Percentiles rank a stretch among this genome's conserved stretches.
Conservation (phyloP, 2,797 vertebrate species). For the Aeoliscus strigatus region DNA sequence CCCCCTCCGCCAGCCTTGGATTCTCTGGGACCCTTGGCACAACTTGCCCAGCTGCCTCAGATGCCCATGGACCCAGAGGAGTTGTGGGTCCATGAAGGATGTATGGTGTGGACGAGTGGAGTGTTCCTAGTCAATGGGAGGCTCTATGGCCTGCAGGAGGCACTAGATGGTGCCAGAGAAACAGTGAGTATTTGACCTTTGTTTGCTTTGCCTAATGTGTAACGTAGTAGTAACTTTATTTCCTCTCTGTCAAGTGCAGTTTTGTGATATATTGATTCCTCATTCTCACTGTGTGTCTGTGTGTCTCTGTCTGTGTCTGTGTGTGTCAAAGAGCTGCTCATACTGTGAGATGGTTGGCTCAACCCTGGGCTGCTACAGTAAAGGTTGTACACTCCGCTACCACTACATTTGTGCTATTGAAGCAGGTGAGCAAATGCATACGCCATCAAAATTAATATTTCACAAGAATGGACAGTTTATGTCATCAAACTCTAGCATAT, state of each 20-base stretch:
- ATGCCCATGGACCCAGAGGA: constrained; percentile 98
- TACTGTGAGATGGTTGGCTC: constrained; percentile 95
- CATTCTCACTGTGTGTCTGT: constrained; percentile 1
- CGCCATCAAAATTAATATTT: not conserved
- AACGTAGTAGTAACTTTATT: too few species aligned
- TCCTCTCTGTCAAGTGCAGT: not conserved
- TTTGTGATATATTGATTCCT: constrained; percentile 13
- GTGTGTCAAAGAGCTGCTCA: constrained; percentile 84
- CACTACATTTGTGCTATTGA: constrained; percentile 96
- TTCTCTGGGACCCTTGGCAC: constrained; percentile 78
- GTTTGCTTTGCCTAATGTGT: constrained; percentile 4
- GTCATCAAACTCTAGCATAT: too few species aligned
- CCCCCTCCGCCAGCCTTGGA: constrained; percentile 87
- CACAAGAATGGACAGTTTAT: too few species aligned
- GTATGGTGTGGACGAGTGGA: constrained; percentile 97
- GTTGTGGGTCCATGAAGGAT: constrained; percentile 98
- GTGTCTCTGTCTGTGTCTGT: constrained; percentile 16
- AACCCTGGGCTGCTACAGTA: constrained; percentile 97
- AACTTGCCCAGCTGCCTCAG: constrained; percentile 90
- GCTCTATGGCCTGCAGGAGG: constrained; percentile 97
- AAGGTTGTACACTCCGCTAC: constrained; percentile 96
- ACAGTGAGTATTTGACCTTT: constrained; percentile 76
- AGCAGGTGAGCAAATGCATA: constrained; percentile 78
- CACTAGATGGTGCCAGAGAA: constrained; percentile 94
- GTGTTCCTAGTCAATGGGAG: constrained; percentile 96